Evolutionary conservation across 2,888 invertebrate genomes (phyloP).

Genomic region (Petrophora chlorosata): DNA sequence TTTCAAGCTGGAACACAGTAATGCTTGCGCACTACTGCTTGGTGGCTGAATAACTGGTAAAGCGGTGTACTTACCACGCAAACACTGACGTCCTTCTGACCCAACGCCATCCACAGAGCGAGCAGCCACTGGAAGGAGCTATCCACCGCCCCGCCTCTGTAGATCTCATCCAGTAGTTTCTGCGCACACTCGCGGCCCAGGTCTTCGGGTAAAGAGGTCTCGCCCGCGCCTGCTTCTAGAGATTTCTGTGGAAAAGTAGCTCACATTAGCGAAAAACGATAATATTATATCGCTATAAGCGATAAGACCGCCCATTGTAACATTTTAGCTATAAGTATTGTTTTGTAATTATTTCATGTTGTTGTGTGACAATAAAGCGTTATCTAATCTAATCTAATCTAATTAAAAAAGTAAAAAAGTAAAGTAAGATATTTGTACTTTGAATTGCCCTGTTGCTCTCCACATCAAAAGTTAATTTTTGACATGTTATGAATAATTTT

Average conservation of each 20-base stretch:
- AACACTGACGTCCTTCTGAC: slow-evolving; percentile 97
- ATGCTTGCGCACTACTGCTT: not conserved
- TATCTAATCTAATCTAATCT: no score
- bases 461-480: slow-evolving; percentile 71
- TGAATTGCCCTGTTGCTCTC: slow-evolving; percentile 51
- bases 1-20: no score
- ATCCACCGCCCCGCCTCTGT: slow-evolving; percentile 95
- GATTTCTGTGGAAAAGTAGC: slow-evolving; percentile 65
- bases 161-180: slow-evolving; percentile 94
- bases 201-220: slow-evolving; percentile 94
- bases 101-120: slow-evolving; percentile 96
- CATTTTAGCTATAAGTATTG: no score
- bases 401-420: no score
- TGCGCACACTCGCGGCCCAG: slow-evolving; percentile 92
- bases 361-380: no score
- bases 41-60: no score
- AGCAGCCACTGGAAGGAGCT: slow-evolving; percentile 93
- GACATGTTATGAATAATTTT: slow-evolving; percentile 67
- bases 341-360: no score
- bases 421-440: slow-evolving; percentile 39
- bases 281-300: no score
- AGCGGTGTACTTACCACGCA: slow-evolving; percentile 79
- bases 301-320: no score
- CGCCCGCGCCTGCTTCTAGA: slow-evolving; percentile 69
- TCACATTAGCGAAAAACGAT: not conserved